Conservation (phyloP, 2,797 vertebrate genomes). For the Danio kyathit region DNA sequence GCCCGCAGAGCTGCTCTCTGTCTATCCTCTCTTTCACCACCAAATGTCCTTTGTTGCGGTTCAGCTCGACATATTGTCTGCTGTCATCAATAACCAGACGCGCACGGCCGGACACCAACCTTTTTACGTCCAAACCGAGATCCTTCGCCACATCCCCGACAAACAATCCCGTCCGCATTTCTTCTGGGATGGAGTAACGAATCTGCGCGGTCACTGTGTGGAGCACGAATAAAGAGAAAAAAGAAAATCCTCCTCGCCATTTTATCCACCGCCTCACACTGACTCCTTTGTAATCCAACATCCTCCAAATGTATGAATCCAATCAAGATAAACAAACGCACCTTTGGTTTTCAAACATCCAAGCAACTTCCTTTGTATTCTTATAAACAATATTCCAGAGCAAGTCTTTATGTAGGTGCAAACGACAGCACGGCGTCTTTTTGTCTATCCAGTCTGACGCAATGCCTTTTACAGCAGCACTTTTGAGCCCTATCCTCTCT, state of each 20-base stretch:
- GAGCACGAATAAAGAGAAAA: slow-evolving; percentile 73
- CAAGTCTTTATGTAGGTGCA: background rate
- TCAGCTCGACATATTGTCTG: slow-evolving; percentile 82
- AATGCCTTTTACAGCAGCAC: slow-evolving; percentile 27
- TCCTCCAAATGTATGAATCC: slow-evolving; percentile 52
- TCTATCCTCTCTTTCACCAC: slow-evolving; percentile 81
- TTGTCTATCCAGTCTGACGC: slow-evolving; percentile 26
- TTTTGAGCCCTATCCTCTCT: slow-evolving; percentile 33
- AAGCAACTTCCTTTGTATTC: background rate
- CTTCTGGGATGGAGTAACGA: slow-evolving; percentile 87
- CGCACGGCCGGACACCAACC: slow-evolving; percentile 79
- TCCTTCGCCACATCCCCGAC: slow-evolving; percentile 86
- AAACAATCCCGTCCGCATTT: slow-evolving; percentile 81
- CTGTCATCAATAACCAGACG: slow-evolving; percentile 79
- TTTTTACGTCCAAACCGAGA: slow-evolving; percentile 82
- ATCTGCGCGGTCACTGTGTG: slow-evolving; percentile 74
- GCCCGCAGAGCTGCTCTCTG: slow-evolving; percentile 78
- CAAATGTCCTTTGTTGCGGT: slow-evolving; percentile 82
- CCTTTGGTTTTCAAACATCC: background rate
- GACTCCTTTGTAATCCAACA: slow-evolving; percentile 29
- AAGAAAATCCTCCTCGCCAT: slow-evolving; percentile 77
- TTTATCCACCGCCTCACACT: slow-evolving; percentile 69
- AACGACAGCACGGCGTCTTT: background rate
- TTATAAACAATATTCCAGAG: background rate
- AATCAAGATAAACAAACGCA: background rate